Base-by-base conservation (phyloP, 2,888 invertebrate genomes). In the Oxystoma pomonae region DNA sequence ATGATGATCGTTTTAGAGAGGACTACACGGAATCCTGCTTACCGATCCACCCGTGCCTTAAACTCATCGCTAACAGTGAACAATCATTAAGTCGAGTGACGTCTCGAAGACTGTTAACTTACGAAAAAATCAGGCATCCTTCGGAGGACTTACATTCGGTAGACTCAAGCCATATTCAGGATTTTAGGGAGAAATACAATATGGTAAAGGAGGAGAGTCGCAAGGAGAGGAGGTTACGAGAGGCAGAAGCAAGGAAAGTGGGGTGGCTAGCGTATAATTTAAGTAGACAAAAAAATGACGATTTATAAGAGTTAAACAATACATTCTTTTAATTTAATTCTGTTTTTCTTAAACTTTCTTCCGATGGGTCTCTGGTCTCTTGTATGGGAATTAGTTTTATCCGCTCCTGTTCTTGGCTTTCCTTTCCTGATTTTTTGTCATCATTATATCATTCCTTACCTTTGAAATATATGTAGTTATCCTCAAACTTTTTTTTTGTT, bases 61-160 rank as follows among this genome's bases (percentile, higher is more conserved):
- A 81, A 63, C 79, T 98, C 59, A 81, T 92, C 49, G 87, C 88
- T 19, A 97, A 94, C 82, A 92, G 93, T 7, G 97, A 98, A 80
- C 98, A 99, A 80, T 82, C 87, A 17, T 81, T 99, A 58, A 93
- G 90, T 16, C 87, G 87, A 70, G 85, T 90, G 70, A 90, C 94
- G 0, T 88, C 94, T 12, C 83, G 98, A 20, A 81, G 96, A 57
- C 83, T 98, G 53, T 85, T 98, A 20, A 95, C 96, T 0, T 95
- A 92, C 80, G 87, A 90, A 78, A 97, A 96, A 82, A 77, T 84
- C 0, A 77, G 80, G 19, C 87, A 90, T 65, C 83, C 85, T 0
- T 81, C 77, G 1, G 62, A 79, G 73, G 70, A 83, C 76, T 68
- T 81, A 74, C 63, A 72, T 2, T 66, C 64, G 3, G 72, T 69